Base-by-base conservation (phyloP, 2,888 invertebrate genomes). In the Cryptocephalus moraei region DNA sequence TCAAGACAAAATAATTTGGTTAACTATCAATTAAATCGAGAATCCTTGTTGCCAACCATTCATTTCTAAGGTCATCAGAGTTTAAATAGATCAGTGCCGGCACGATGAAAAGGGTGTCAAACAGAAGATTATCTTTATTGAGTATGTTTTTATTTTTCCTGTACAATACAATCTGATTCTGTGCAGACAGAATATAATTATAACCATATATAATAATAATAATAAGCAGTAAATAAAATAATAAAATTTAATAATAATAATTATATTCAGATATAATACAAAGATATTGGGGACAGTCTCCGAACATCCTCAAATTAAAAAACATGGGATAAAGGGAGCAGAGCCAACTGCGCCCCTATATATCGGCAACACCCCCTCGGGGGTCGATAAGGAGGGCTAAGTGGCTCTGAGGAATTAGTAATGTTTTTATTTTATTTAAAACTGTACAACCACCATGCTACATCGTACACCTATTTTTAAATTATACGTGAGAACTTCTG, bases 371-470 rank as follows among this genome's bases (percentile, higher is more conserved):
- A 22, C 22, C 22, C 22, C 22, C 22, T 22, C 22, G 22, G 22
- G 22, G 22, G 22, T 6, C 22, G 22, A 22, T 22, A 22, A 22
- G 22, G 22, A 6, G 22, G 22, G 22, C 22, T 22, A 22, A 2
- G 2, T 22, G 22, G 22, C 22, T 6, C 22, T 22, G 22, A 22
- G 22, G 22, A 22, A 22, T 22, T 22, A 22, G 22, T 22, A 22
- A 22, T 22, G 22, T 6, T 22, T 22, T 22, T 22, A 22, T 22
- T 22, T 22, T 22, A 22, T 22, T 22, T 22, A 22, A 63, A 62
- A 67, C 65, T 70, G 69, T 70, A 70, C 69, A 70, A 66, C 66
- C 69, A 68, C 69, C 69, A 61, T 52, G 59, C 69, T 68, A 69
- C 67, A 64, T 64, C 64, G 63, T 68, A 68, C 66, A 66, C 59